Conservation (phyloP, 2,113 vertebrate genomes). For the Melanocharis versteri region DNA sequence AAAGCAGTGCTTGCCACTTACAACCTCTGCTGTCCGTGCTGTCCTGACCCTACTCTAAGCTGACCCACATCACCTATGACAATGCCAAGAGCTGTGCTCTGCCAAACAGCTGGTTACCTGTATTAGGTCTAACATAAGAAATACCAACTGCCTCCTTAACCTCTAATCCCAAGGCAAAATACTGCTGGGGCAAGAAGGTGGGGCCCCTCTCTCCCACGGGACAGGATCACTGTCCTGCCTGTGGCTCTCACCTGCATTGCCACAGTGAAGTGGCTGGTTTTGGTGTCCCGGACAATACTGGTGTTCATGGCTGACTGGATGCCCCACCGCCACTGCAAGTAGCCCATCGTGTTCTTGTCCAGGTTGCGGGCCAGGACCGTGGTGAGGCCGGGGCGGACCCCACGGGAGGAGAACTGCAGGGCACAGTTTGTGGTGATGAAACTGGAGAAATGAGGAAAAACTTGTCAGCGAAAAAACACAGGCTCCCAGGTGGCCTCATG, state of each 20-base stretch:
- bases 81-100: background rate
- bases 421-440: slow-evolving; percentile 90
- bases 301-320: slow-evolving; percentile 97
- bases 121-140: accelerated
- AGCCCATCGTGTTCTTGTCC: slow-evolving; percentile 98
- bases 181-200: background rate
- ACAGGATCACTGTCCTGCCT: too few species aligned
- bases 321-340: slow-evolving; percentile 96
- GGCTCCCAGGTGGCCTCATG: background rate
- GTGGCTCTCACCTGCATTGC: slow-evolving; percentile 83
- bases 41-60: background rate
- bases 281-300: slow-evolving; percentile 92
- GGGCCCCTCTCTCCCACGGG: accelerated
- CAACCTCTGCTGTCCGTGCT: background rate
- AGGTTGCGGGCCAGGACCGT: slow-evolving; percentile 91
- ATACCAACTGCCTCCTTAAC: background rate
- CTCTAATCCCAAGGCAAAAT: background rate
- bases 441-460: slow-evolving; percentile 62
- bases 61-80: accelerated
- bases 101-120: background rate
- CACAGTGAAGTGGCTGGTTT: slow-evolving; percentile 90
- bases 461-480: background rate
- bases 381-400: slow-evolving; percentile 86
- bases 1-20: background rate
- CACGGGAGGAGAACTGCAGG: slow-evolving; percentile 92